Base-by-base conservation (phyloP, 2,113 vertebrate genomes). In the Rhinolophus sinicus region DNA sequence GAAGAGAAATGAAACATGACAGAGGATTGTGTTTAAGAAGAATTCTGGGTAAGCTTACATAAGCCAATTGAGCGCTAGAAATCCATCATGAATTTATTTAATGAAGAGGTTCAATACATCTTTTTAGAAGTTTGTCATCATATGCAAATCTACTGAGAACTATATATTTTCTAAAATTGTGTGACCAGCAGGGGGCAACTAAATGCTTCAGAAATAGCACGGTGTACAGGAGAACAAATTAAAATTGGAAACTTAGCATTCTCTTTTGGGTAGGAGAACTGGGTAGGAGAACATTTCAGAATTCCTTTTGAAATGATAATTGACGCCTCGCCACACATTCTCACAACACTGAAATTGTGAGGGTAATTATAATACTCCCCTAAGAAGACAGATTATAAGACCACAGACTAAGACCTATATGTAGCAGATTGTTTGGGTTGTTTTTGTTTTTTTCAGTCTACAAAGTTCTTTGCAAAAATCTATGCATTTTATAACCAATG, bases 121-220 rank as follows among this genome's bases (percentile, higher is more conserved):
- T 88, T 60, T 94, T 94, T 38, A 85, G 54, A 89, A 72, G 40
- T 86, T 91, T 83, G 76, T 67, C 24, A 76, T 96, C 12, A 62
- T 18, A 54, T 22, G 16, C 16, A 92, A 6, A 60, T 62, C 50
- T 70, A 62, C 7, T 70, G 28, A 67, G 35, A 65, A 81, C 54
- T 47, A 54, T 8, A 5, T 65, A 40, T 81, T 72, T 93, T 86
- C 80, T 94, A 50, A 76, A 94, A 86, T 62, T 96, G 9, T 93
- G 56, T 96, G 60, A 50, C 94, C 98, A 97, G 89, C 35, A 97
- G 93, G 35, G 82, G 93, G 94, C 96, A 96, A 96, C 52, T 94
- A 91, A 96, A 81, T 92, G 93, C 87, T 91, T 96, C 54, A 89
- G 75, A 96, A 96, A 33, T 69, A 76, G 5, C 28, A 56, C 65